phyloP scores from a whole-genome alignment of 2,888 invertebrate genomes.

The Eilema caniola region DNA sequence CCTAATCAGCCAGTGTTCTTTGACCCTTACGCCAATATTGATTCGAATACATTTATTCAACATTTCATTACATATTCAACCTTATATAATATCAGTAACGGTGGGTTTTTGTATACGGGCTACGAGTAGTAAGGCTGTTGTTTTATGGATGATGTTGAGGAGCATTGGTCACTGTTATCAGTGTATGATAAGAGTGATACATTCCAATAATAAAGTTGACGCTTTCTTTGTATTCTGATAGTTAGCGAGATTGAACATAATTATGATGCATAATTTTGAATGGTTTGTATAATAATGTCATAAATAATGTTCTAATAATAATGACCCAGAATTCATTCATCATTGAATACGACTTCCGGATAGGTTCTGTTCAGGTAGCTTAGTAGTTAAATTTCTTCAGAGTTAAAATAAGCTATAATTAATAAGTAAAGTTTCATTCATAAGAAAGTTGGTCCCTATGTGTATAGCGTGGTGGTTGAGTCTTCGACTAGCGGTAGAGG shows the following conservation, averaged over 20 bases:
- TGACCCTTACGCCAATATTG: constrained; percentile 70
- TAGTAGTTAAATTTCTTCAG: too few relatives aligned
- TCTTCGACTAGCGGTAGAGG: too few relatives aligned
- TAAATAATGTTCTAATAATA: too few relatives aligned
- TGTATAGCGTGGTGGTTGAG: too few relatives aligned
- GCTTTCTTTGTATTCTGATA: constrained; percentile 75
- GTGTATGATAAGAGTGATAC: constrained; percentile 74
- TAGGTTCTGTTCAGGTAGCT: too few relatives aligned
- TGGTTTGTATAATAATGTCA: neutral
- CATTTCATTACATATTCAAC: constrained; percentile 37
- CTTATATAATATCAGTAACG: constrained; percentile 35
- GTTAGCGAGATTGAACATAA: constrained; percentile 38
- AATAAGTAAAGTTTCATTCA: too few relatives aligned
- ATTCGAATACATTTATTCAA: constrained; percentile 42
- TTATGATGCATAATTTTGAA: constrained; percentile 28
- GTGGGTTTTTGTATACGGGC: constrained; percentile 47
- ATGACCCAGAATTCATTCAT: too few relatives aligned
- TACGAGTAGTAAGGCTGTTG: constrained; percentile 55
- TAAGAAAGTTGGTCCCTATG: too few relatives aligned
- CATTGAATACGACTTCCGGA: too few relatives aligned
- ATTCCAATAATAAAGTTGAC: constrained; percentile 77
- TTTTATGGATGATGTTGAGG: constrained; percentile 43
- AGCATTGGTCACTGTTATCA: constrained; percentile 78
- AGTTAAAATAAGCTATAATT: too few relatives aligned
- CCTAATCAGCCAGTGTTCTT: constrained; percentile 81